Evolutionary conservation across 2,113 vertebrate species (phyloP).

Genomic region (Heliornis fulica): DNA sequence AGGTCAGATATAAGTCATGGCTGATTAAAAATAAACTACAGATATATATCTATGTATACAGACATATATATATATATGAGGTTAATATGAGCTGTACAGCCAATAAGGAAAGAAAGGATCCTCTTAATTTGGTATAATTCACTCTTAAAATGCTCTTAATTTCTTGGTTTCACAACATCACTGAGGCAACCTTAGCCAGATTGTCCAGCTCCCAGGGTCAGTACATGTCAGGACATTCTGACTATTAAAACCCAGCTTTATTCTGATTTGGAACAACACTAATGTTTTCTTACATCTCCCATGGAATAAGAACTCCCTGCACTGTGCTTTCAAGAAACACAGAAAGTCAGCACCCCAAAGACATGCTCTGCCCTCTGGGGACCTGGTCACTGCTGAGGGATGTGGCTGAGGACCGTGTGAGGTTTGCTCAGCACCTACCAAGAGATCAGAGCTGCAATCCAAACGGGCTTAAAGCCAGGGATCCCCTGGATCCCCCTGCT

Average conservation of each 20-base stretch:
- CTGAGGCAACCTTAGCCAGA: background rate
- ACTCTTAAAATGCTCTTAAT: background rate
- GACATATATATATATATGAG: no score
- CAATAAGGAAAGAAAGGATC: background rate
- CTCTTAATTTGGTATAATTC: background rate
- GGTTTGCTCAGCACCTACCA: background rate
- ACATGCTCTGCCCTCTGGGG: background rate
- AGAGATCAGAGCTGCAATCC: background rate
- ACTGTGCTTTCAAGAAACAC: background rate
- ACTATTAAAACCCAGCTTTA: background rate
- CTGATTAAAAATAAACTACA: background rate
- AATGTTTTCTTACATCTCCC: background rate
- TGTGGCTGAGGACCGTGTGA: background rate
- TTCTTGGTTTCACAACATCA: background rate
- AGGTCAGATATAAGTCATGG: background rate
- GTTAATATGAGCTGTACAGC: background rate
- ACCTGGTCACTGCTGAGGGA: background rate
- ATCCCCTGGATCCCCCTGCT: background rate
- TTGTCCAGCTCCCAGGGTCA: background rate
- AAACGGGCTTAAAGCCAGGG: background rate
- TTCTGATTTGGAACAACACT: background rate
- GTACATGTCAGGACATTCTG: background rate
- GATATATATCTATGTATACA: no score
- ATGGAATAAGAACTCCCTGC: background rate
- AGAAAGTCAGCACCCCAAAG: background rate